phyloP scores from a whole-genome alignment of 2,113 vertebrate species.

The Sinocyclocheilus rhinocerous region DNA sequence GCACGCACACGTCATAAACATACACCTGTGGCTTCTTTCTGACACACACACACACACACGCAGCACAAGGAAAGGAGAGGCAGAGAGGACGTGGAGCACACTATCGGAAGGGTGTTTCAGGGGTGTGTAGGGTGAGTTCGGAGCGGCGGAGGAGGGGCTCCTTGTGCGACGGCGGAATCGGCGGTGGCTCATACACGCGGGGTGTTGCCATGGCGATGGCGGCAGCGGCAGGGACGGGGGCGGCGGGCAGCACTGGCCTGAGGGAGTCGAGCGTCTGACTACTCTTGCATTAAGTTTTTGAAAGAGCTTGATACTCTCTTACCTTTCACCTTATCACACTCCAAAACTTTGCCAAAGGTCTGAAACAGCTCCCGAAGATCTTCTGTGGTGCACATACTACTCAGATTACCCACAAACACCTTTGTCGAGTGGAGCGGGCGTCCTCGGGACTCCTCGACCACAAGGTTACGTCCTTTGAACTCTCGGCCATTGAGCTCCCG shows the following conservation, averaged over 20 bases:
- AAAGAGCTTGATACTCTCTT: constrained; percentile 56
- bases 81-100: constrained; percentile 60
- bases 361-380: constrained; percentile 94
- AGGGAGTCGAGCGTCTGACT: too few species aligned
- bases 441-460: constrained; percentile 91
- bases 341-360: constrained; percentile 92
- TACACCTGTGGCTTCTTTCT: constrained; percentile 34
- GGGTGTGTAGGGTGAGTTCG: constrained; percentile 82
- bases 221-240: too few species aligned
- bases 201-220: constrained; percentile 74
- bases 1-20: constrained; percentile 37
- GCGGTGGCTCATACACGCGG: constrained; percentile 82
- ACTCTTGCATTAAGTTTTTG: too few species aligned
- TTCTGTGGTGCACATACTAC: constrained; percentile 90
- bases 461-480: constrained; percentile 88
- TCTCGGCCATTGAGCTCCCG: constrained; percentile 89
- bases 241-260: too few species aligned
- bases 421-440: constrained; percentile 93
- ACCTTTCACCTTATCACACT: constrained; percentile 99
- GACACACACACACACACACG: constrained; percentile 43
- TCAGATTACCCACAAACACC: constrained; percentile 96
- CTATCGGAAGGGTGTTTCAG: constrained; percentile 84
- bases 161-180: constrained; percentile 82
- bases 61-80: constrained; percentile 61
- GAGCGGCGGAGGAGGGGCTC: constrained; percentile 82